These are phyloP conservation scores for Xylocampa areola DNA, from an alignment of 2,888 invertebrate genomes.

Conservation along the genomic window DNA sequence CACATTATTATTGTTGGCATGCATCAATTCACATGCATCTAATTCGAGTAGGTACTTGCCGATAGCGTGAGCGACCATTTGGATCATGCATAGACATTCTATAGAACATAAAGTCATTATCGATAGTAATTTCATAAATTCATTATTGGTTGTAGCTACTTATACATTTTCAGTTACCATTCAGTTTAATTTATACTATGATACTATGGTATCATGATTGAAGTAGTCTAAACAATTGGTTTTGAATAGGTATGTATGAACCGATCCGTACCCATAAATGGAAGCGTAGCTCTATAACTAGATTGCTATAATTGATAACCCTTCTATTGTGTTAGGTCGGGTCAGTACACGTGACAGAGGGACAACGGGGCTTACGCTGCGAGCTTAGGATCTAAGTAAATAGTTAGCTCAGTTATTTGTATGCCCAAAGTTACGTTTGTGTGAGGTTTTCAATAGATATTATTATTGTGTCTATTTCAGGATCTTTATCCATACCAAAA, in stretches of 20 bases:
- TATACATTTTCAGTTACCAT: too few species aligned
- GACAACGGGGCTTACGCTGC: slow-evolving; percentile 21
- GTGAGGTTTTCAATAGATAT: too few species aligned
- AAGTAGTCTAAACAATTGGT: too few species aligned
- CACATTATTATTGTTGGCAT: slow-evolving; percentile 37
- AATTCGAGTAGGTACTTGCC: slow-evolving; percentile 7
- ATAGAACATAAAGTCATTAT: slow-evolving; percentile 17
- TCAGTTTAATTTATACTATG: too few species aligned
- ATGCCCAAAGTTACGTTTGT: too few species aligned
- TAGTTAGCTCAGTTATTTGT: too few species aligned
- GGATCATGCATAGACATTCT: slow-evolving; percentile 24
- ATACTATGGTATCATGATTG: too few species aligned
- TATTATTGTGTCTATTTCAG: too few species aligned
- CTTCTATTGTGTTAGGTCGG: slow-evolving; percentile 30
- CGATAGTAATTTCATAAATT: slow-evolving; percentile 10
- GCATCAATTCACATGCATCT: slow-evolving; percentile 13
- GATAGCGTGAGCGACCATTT: slow-evolving; percentile 17
- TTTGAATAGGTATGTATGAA: background rate
- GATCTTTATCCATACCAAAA: too few species aligned
- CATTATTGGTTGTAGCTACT: background rate
- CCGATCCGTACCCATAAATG: background rate
- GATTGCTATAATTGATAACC: slow-evolving; percentile 35
- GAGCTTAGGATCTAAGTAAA: too few species aligned
- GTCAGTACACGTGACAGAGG: slow-evolving; percentile 24
- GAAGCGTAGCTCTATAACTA: slow-evolving; percentile 20